Percentiles rank a stretch among this genome's conserved stretches.
Evolutionary conservation across 2,797 vertebrate species (phyloP).

Genomic region (Notolabrus celidotus): DNA sequence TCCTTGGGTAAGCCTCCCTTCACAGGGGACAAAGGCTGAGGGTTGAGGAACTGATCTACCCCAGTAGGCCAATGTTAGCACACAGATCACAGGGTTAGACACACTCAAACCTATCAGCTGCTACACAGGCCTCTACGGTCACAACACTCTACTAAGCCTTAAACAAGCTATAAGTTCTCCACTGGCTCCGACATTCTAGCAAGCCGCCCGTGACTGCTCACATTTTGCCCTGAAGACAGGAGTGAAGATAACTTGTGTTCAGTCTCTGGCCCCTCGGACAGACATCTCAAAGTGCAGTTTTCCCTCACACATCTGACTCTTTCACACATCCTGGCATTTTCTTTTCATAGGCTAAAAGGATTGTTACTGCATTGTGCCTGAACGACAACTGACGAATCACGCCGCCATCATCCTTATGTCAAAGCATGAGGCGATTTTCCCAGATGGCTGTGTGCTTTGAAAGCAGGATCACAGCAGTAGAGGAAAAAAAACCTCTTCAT

Average conservation of each 20-base stretch:
- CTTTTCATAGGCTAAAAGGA: slow-evolving; percentile 68
- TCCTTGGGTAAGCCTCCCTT: slow-evolving; percentile 83
- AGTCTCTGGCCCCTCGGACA: slow-evolving; percentile 48
- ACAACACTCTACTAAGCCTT: slow-evolving; percentile 73
- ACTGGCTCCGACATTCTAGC: slow-evolving; percentile 64
- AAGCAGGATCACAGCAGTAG: slow-evolving; percentile 47
- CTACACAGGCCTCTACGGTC: slow-evolving; percentile 76
- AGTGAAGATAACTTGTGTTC: slow-evolving; percentile 70
- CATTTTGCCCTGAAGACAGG: slow-evolving; percentile 71
- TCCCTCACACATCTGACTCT: slow-evolving; percentile 39
- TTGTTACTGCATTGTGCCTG: slow-evolving; percentile 69
- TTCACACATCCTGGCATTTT: slow-evolving; percentile 62
- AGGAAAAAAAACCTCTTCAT: slow-evolving; percentile 15
- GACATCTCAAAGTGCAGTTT: slow-evolving; percentile 59
- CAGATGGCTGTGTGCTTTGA: slow-evolving; percentile 66
- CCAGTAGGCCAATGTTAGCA: slow-evolving; percentile 83
- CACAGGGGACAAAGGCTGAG: slow-evolving; percentile 78
- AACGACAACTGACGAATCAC: slow-evolving; percentile 68
- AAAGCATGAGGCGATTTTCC: slow-evolving; percentile 61
- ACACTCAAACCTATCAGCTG: slow-evolving; percentile 82
- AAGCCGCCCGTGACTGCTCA: slow-evolving; percentile 70
- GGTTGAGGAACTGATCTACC: slow-evolving; percentile 79
- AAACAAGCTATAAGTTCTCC: slow-evolving; percentile 76
- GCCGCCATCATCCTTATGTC: slow-evolving; percentile 56
- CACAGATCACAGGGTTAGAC: slow-evolving; percentile 84